Base-by-base conservation (phyloP, 2,888 invertebrate genomes). In the Calameuta idolon region DNA sequence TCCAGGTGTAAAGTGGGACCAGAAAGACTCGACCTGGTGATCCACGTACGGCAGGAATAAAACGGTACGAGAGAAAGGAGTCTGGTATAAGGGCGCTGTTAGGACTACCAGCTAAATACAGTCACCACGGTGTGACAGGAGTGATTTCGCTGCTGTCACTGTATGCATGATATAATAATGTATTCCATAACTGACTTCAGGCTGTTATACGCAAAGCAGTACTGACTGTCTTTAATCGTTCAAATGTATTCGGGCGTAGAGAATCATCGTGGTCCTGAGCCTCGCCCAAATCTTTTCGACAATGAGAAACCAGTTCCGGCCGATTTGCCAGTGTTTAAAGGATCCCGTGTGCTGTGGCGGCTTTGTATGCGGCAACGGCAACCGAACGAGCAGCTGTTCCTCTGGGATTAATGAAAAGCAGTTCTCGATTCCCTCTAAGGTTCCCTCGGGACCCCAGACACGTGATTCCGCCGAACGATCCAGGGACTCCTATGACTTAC, bases 21-120 rank as follows among this genome's bases (percentile, higher is more conserved):
- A 83, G 85, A 84, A 84, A 85, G 81, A 84, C 80, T 81, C 84
- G 81, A 83, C 82, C 81, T 76, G 82, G 78, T 79, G 78, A 81
- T 80, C 77, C 80, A 79, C 73, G 76, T 69, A 76, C 74, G 71
- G 77, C 77, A 75, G 78, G 73, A 68, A 77, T 77, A 78, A 69
- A 33, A 33, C 71, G 31, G 31, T 31, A 71, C 31, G 71, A 71
- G 71, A 71, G 33, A 71, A 71, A 71, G 71, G 31, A 71, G 71
- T 71, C 71, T 31, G 31, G 71, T 3, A 15, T 71, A 71, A 71
- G 71, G 55, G 71, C 33, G 71, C 71, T 71, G 71, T 71, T 11
- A 33, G 71, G 71, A 71, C 71, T 15, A 12, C 4, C 12, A n/a
- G 37, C 37, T 12, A 12, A 15, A 40, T 5, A 40, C 15, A 55